phyloP scores from a whole-genome alignment of 2,888 invertebrate species.

The Cartodere bifasciata region DNA sequence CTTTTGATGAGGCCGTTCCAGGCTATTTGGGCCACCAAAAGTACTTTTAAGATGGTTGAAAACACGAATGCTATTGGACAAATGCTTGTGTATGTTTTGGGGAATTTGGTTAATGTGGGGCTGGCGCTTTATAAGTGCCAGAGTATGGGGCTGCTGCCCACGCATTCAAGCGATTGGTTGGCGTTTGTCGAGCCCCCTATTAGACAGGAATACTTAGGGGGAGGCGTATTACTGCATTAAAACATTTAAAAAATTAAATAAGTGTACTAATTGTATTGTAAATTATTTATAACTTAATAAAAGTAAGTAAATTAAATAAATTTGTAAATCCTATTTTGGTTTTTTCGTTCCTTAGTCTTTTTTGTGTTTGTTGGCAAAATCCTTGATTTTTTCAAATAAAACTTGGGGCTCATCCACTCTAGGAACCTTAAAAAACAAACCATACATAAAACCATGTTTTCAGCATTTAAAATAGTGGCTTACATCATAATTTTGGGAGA shows the following conservation, averaged over 20 bases:
- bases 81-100: slow-evolving; percentile 85
- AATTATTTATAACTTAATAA: slow-evolving; percentile 24
- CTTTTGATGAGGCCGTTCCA: slow-evolving; percentile 91
- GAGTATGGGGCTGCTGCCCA: slow-evolving; percentile 93
- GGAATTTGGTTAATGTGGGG: slow-evolving; percentile 83
- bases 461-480: slow-evolving; percentile 16
- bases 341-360: slow-evolving; percentile 35
- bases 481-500: slow-evolving; percentile 68
- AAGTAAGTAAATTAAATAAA: slow-evolving; percentile 13
- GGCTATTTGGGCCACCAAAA: slow-evolving; percentile 80
- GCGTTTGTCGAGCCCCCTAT: slow-evolving; percentile 90
- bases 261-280: slow-evolving; percentile 14
- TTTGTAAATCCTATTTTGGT: too few species aligned
- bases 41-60: slow-evolving; percentile 89
- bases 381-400: slow-evolving; percentile 55
- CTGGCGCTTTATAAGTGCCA: slow-evolving; percentile 95
- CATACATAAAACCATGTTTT: background rate
- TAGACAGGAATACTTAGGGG: slow-evolving; percentile 74
- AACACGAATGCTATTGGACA: slow-evolving; percentile 82
- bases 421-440: slow-evolving; percentile 51
- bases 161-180: slow-evolving; percentile 96
- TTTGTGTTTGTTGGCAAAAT: slow-evolving; percentile 54
- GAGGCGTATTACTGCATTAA: slow-evolving; percentile 64
- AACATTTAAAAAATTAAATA: slow-evolving; percentile 38
- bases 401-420: slow-evolving; percentile 72